Evolutionary conservation across 2,888 invertebrate genomes (phyloP).

Genomic region (Polydrusus cervinus): DNA sequence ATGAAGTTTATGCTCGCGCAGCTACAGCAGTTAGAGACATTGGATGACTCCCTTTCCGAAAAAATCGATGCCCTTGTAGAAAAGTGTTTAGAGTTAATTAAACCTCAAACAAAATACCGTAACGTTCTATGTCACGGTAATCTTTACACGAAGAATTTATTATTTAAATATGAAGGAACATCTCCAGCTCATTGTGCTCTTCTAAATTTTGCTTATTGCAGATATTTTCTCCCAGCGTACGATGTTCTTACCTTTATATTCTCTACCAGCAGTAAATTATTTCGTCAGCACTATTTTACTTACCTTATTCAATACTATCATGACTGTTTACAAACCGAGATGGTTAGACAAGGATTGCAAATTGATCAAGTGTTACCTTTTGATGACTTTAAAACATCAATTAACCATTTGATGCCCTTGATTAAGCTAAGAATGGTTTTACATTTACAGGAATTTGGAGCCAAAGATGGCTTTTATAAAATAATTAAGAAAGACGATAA

Average conservation of each 20-base stretch:
- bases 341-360: slow-evolving; percentile 39
- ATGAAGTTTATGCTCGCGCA: slow-evolving; percentile 35
- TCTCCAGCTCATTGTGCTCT: slow-evolving; percentile 43
- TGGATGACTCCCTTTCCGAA: slow-evolving; percentile 17
- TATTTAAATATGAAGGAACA: slow-evolving; percentile 52
- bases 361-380: slow-evolving; percentile 41
- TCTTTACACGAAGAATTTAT: slow-evolving; percentile 49
- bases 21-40: slow-evolving; percentile 1
- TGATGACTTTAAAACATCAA: slow-evolving; percentile 47
- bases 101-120: slow-evolving; percentile 44
- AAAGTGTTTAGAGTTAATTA: slow-evolving; percentile 39
- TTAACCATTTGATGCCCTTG: slow-evolving; percentile 48
- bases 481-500: slow-evolving; percentile 36
- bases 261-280: slow-evolving; percentile 39
- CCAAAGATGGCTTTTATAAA: slow-evolving; percentile 49
- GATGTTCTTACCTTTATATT: slow-evolving; percentile 52
- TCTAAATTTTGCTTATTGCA: slow-evolving; percentile 46
- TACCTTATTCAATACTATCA: slow-evolving; percentile 51
- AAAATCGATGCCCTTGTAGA: slow-evolving; percentile 36
- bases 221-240: slow-evolving; percentile 51
- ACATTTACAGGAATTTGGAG: slow-evolving; percentile 42
- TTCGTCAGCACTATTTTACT: slow-evolving; percentile 54
- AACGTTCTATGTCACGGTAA: slow-evolving; percentile 53
- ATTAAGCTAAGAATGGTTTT: slow-evolving; percentile 46
- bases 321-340: slow-evolving; percentile 44